Conservation (phyloP, 1,140 invertebrate species). For the Eufriesea mexicana region DNA sequence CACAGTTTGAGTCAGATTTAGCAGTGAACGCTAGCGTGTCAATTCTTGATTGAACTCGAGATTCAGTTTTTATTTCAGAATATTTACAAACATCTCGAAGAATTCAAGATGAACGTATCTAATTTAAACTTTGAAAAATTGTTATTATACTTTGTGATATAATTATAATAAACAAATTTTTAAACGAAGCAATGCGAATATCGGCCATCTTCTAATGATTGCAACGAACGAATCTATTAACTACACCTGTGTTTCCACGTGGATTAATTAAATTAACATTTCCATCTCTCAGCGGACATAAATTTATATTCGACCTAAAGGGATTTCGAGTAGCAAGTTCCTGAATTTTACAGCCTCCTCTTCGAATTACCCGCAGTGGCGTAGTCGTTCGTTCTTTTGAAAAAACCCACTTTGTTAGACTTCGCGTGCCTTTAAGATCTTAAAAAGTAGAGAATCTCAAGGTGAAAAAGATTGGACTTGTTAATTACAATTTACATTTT, state of each 20-base stretch:
- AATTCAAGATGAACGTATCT: too few species aligned
- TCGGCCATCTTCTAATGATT: too few species aligned
- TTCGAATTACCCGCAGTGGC: conserved; percentile 3
- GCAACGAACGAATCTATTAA: conserved; percentile 5
- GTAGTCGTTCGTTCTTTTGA: neutral
- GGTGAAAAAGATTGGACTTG: neutral
- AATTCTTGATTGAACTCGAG: too few species aligned
- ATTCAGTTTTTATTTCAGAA: too few species aligned
- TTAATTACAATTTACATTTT: neutral
- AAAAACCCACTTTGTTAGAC: neutral
- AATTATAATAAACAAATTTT: too few species aligned
- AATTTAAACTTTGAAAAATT: too few species aligned
- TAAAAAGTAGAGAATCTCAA: neutral
- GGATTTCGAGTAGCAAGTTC: neutral
- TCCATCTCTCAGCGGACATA: conserved; percentile 33
- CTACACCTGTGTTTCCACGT: conserved; percentile 12
- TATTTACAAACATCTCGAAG: too few species aligned
- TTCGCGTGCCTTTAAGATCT: too few species aligned
- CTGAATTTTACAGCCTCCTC: neutral
- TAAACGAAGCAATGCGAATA: too few species aligned
- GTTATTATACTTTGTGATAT: too few species aligned
- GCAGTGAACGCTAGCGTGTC: too few species aligned
- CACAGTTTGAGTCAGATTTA: too few species aligned
- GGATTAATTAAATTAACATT: conserved; percentile 62
- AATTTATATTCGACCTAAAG: conserved; percentile 42